Evolutionary conservation across 2,113 vertebrate genomes (phyloP).

Genomic region (Paramormyrops kingsleyae): DNA sequence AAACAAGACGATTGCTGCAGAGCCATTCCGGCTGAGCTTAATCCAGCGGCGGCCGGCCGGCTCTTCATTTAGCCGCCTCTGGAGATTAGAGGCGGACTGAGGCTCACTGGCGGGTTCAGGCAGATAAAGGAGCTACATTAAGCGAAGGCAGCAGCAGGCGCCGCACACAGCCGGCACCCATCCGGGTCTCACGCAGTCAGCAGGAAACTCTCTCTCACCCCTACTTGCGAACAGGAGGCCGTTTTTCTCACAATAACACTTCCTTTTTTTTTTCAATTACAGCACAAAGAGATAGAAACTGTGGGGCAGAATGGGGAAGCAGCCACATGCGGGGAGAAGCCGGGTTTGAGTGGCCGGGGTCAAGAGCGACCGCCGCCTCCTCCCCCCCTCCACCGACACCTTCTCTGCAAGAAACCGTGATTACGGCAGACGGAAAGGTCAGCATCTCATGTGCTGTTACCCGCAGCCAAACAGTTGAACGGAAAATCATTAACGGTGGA

Average conservation of each 20-base stretch:
- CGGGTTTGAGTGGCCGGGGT: neutral
- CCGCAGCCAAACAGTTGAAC: neutral
- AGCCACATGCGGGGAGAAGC: neutral
- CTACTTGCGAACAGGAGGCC: neutral
- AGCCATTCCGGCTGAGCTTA: slow-evolving; percentile 44
- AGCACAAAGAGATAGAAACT: neutral
- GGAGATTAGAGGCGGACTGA: slow-evolving; percentile 38
- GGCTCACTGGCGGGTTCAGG: slow-evolving; percentile 48
- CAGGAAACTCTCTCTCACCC: neutral
- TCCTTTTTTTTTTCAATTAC: slow-evolving; percentile 8
- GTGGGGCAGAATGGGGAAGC: neutral
- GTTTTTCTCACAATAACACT: neutral
- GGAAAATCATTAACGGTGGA: neutral
- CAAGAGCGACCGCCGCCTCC: neutral
- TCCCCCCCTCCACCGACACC: neutral
- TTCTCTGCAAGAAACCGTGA: neutral
- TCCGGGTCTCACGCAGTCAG: neutral
- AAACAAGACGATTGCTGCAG: slow-evolving; percentile 33
- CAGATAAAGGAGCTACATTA: slow-evolving; percentile 50
- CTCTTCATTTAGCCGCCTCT: slow-evolving; percentile 3
- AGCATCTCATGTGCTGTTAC: neutral
- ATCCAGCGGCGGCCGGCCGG: slow-evolving; percentile 23
- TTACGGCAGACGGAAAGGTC: neutral
- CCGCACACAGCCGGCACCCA: neutral
- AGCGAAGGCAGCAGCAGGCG: slow-evolving; percentile 42